A percentile compares a stretch with the other conserved stretches of the same genome.
phyloP scores from a whole-genome alignment of 2,888 invertebrate genomes.

The Xanthia icteritia region DNA sequence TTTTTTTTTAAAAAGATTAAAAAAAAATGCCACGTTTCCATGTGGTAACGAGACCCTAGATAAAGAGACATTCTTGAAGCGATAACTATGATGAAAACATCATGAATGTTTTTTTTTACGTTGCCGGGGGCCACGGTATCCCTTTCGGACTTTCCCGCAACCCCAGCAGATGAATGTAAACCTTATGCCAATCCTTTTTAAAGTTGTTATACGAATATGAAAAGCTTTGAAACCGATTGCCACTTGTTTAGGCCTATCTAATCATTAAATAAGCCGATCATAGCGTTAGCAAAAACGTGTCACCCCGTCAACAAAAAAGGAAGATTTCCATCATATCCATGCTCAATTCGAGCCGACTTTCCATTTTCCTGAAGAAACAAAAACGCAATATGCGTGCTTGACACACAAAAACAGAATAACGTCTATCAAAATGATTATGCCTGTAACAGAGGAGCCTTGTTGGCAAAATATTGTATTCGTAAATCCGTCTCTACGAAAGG shows the following conservation, averaged over 20 bases:
- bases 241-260: background rate
- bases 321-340: conserved; percentile 47
- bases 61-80: too few relatives aligned
- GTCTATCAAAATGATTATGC: conserved; percentile 64
- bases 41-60: too few relatives aligned
- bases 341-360: conserved; percentile 40
- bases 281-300: background rate
- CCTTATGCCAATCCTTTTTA: background rate
- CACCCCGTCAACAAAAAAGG: conserved; percentile 8
- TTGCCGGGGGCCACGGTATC: too few relatives aligned
- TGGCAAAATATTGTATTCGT: conserved; percentile 54
- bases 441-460: conserved; percentile 55
- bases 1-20: too few relatives aligned
- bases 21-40: too few relatives aligned
- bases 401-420: conserved; percentile 58
- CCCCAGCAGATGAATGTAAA: too few relatives aligned
- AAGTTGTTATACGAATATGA: background rate
- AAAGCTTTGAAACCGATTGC: background rate
- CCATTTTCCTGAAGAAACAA: conserved; percentile 53
- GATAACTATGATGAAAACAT: too few relatives aligned
- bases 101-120: too few relatives aligned
- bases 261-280: background rate
- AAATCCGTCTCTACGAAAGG: conserved; percentile 37
- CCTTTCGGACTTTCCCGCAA: too few relatives aligned
- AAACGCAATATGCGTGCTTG: conserved; percentile 54